Percentiles rank a stretch among this genome's conserved stretches.
Evolutionary conservation across 2,888 invertebrate species (phyloP).

Genomic region (Iselma pallidipennis): DNA sequence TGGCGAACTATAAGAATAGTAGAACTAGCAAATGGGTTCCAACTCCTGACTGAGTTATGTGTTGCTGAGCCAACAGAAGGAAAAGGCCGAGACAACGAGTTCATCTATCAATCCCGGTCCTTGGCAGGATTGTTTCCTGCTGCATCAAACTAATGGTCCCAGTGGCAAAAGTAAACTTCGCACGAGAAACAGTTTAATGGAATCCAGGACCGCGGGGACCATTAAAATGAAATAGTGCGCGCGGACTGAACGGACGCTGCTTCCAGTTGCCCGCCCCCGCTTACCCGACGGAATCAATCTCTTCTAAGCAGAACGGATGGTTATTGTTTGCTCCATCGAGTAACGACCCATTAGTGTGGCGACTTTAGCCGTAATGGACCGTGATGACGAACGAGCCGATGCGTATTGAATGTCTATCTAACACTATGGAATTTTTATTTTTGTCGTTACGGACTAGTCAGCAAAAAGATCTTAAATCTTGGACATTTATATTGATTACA

Average conservation of each 20-base stretch:
- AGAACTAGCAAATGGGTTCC: constrained; percentile 18
- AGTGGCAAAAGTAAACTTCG: constrained; percentile 58
- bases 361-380: constrained; percentile 50
- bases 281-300: constrained; percentile 45
- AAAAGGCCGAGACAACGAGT: constrained; percentile 46
- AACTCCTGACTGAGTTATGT: constrained; percentile 44
- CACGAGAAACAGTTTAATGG: constrained; percentile 62
- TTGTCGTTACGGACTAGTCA: not conserved
- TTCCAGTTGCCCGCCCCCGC: constrained; percentile 27
- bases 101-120: constrained; percentile 53
- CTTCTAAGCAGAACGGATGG: constrained; percentile 53
- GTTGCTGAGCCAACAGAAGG: constrained; percentile 52
- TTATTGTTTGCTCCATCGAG: constrained; percentile 47
- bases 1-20: not conserved
- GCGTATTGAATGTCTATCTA: constrained; percentile 2
- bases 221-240: constrained; percentile 63
- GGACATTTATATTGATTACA: not conserved
- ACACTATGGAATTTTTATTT: not conserved
- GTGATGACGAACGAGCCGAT: constrained; percentile 41
- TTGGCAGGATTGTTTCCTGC: constrained; percentile 59
- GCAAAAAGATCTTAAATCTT: not conserved
- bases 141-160: constrained; percentile 59
- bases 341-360: constrained; percentile 46
- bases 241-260: constrained; percentile 43
- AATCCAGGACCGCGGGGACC: constrained; percentile 61